These are phyloP conservation scores for Meriones unguiculatus DNA, from an alignment of 2,113 vertebrate species.

Conservation along the genomic window DNA sequence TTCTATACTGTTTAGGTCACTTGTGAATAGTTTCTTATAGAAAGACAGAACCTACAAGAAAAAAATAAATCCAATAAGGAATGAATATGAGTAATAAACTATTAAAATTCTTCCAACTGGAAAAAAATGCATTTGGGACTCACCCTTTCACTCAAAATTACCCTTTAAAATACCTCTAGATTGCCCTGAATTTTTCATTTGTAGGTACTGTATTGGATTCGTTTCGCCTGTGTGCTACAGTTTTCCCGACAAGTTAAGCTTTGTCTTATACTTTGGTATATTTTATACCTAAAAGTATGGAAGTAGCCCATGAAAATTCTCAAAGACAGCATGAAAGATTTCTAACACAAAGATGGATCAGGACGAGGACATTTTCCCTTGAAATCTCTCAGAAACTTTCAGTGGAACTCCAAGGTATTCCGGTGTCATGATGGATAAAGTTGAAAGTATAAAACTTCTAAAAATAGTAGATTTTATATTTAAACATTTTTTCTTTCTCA, in stretches of 20 bases:
- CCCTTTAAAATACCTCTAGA: slow-evolving; percentile 63
- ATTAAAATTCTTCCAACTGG: slow-evolving; percentile 75
- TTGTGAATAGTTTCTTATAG: slow-evolving; percentile 55
- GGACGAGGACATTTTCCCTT: slow-evolving; percentile 15
- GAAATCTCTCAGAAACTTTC: slow-evolving; percentile 39
- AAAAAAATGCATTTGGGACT: slow-evolving; percentile 67
- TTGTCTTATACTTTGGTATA: slow-evolving; percentile 59
- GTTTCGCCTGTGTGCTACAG: background rate
- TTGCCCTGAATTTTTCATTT: slow-evolving; percentile 65
- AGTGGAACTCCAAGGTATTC: background rate
- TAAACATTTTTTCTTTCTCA: background rate
- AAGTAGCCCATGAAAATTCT: slow-evolving; percentile 50
- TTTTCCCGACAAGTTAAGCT: slow-evolving; percentile 19
- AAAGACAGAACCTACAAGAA: slow-evolving; percentile 59
- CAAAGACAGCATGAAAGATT: slow-evolving; percentile 13
- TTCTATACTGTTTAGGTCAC: slow-evolving; percentile 45
- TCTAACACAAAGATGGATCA: slow-evolving; percentile 17
- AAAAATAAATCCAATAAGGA: slow-evolving; percentile 69
- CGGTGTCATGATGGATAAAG: background rate
- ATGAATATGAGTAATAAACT: slow-evolving; percentile 68
- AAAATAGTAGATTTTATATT: slow-evolving; percentile 22
- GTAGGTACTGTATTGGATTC: slow-evolving; percentile 57
- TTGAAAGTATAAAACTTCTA: slow-evolving; percentile 7
- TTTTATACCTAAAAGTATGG: slow-evolving; percentile 72
- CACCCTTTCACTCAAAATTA: slow-evolving; percentile 72